These are phyloP conservation scores for Ophiodon elongatus DNA, from an alignment of 2,113 vertebrate species.

Conservation along the genomic window DNA sequence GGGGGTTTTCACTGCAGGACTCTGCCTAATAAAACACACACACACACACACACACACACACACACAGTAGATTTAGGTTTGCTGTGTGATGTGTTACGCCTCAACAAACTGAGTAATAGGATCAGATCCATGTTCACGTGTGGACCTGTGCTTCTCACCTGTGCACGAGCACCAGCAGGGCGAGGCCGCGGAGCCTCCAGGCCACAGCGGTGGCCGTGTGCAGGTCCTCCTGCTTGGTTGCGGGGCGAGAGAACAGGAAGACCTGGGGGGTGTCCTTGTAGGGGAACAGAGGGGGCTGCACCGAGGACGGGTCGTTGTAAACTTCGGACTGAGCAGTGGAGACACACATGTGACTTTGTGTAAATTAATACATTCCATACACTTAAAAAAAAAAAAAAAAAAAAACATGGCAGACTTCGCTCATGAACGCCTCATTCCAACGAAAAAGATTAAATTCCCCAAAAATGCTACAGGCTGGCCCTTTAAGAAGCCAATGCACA, in stretches of 20 bases:
- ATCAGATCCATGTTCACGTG: not conserved
- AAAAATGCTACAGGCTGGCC: too few species aligned
- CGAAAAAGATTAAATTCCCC: too few species aligned
- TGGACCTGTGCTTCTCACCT: conserved; percentile 80
- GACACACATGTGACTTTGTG: not conserved
- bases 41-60: conserved; percentile 15
- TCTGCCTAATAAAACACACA: conserved; percentile 70
- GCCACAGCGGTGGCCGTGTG: conserved; percentile 88
- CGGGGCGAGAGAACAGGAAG: conserved; percentile 90
- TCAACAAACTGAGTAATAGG: not conserved
- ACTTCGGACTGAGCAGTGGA: conserved; percentile 84
- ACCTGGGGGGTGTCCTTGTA: conserved; percentile 91
- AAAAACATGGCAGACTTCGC: too few species aligned
- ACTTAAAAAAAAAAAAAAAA: too few species aligned
- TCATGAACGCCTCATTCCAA: too few species aligned
- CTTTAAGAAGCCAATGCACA: not conserved
- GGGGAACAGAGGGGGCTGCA: conserved; percentile 86
- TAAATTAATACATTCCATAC: not conserved
- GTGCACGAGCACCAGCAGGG: conserved; percentile 89
- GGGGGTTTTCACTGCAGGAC: conserved; percentile 74
- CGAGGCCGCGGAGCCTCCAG: conserved; percentile 90
- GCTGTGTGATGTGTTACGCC: not conserved
- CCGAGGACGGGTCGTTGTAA: conserved; percentile 87
- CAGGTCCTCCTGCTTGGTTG: conserved; percentile 87
- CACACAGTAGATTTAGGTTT: not conserved